Evolutionary conservation across 30 jellyfish, hydroid and myxozoan genomes (phyloP).

Genomic region (Hydractinia symbiolongicarpus): DNA sequence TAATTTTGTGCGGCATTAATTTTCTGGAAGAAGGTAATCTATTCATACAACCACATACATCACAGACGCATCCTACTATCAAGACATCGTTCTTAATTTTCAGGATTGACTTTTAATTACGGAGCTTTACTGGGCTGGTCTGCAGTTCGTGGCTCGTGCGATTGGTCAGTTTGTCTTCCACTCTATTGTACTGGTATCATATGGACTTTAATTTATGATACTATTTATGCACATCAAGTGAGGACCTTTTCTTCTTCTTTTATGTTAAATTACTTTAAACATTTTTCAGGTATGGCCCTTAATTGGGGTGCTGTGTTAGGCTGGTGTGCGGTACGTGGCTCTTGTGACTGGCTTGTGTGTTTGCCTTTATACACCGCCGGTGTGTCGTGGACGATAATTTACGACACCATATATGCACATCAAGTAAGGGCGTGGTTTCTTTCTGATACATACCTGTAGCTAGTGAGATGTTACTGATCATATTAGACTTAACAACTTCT

Average conservation of each 20-base stretch:
- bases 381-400: conserved; percentile 69
- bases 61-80: no score
- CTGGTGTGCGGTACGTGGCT: conserved; percentile 90
- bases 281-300: conserved; percentile 58
- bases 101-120: conserved; percentile 89
- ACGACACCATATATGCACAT: conserved; percentile 92
- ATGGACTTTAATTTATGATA: conserved; percentile 86
- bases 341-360: conserved; percentile 69
- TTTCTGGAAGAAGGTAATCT: no score
- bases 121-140: conserved; percentile 97
- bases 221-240: conserved; percentile 95
- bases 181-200: conserved; percentile 60
- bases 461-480: no score
- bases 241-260: neutral
- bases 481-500: no score
- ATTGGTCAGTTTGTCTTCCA: conserved; percentile 78
- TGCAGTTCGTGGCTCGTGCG: conserved; percentile 77
- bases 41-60: no score
- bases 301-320: conserved; percentile 97
- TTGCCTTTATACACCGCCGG: conserved; percentile 79
- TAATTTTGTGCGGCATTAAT: no score
- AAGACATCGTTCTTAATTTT: neutral
- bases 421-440: conserved; percentile 61
- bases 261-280: neutral
- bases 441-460: neutral